These are phyloP conservation scores for Hymenopus coronatus DNA, from an alignment of 2,888 invertebrate species.

Conservation along the genomic window DNA sequence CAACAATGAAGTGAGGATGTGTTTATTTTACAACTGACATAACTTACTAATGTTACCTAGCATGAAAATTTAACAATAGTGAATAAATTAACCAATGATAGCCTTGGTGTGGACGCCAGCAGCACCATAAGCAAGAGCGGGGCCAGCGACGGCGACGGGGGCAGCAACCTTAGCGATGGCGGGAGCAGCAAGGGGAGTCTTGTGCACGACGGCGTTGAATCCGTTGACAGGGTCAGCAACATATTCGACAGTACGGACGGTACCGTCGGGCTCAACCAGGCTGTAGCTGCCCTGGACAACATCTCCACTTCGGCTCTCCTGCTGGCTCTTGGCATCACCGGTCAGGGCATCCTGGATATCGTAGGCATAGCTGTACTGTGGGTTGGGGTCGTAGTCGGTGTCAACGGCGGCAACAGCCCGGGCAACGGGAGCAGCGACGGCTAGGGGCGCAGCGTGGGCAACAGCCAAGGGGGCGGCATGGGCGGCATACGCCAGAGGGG, in stretches of 20 bases:
- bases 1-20: neutral
- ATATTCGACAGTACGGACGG: slow-evolving; percentile 32
- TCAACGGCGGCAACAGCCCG: slow-evolving; percentile 28
- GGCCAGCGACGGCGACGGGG: slow-evolving; percentile 29
- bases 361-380: slow-evolving; percentile 34
- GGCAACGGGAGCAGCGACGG: slow-evolving; percentile 24
- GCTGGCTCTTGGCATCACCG: slow-evolving; percentile 34
- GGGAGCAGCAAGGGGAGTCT: slow-evolving; percentile 24
- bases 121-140: slow-evolving; percentile 28
- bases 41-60: neutral
- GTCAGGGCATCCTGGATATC: slow-evolving; percentile 33
- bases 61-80: neutral
- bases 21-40: neutral
- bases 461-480: slow-evolving; percentile 29
- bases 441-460: slow-evolving; percentile 25
- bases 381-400: slow-evolving; percentile 35
- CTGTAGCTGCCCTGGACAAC: slow-evolving; percentile 32
- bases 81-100: slow-evolving; percentile 26
- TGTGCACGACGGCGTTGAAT: slow-evolving; percentile 35
- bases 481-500: slow-evolving; percentile 28
- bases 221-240: slow-evolving; percentile 34
- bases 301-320: slow-evolving; percentile 32
- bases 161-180: slow-evolving; percentile 22
- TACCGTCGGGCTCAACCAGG: slow-evolving; percentile 32
- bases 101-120: slow-evolving; percentile 17